Percentiles rank a stretch among this genome's conserved stretches.
These are phyloP conservation scores for Drosophila kepulauana DNA, from an alignment of 1,140 invertebrate genomes.

Conservation along the genomic window DNA sequence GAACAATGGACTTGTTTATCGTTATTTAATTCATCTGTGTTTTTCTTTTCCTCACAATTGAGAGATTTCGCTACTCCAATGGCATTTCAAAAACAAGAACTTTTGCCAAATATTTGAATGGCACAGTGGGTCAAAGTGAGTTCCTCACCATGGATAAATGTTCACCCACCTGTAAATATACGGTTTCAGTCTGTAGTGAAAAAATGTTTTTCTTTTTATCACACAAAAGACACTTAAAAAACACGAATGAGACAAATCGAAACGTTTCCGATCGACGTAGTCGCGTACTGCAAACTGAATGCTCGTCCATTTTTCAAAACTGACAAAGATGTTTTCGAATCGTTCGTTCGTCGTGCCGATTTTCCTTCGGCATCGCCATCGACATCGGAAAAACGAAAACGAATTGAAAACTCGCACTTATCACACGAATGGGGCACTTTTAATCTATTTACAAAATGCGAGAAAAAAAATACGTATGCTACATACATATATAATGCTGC, in stretches of 20 bases:
- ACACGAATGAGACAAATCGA: constrained; percentile 12
- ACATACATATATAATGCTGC: constrained; percentile 25
- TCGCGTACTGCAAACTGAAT: constrained; percentile 55
- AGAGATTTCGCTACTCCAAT: constrained; percentile 8
- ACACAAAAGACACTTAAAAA: constrained; percentile 9
- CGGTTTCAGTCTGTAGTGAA: constrained; percentile 43
- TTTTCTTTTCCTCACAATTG: background rate
- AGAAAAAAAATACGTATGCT: constrained; percentile 45
- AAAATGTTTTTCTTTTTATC: constrained; percentile 48
- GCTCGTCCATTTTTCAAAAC: constrained; percentile 56
- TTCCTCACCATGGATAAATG: constrained; percentile 18
- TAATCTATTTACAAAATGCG: constrained; percentile 76
- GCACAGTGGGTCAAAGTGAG: constrained; percentile 15
- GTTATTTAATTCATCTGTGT: constrained; percentile 21
- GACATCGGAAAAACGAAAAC: constrained; percentile 22
- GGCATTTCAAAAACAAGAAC: background rate
- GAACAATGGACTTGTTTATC: constrained; percentile 55
- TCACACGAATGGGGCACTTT: constrained; percentile 56
- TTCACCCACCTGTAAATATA: constrained; percentile 73
- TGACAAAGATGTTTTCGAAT: constrained; percentile 47
- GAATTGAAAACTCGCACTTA: constrained; percentile 57
- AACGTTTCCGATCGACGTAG: constrained; percentile 43
- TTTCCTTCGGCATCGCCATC: constrained; percentile 46
- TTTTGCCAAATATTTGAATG: constrained; percentile 12
- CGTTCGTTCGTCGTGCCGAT: constrained; percentile 3